Evolutionary conservation across 2,797 vertebrate genomes (phyloP), one percentile per base, ranked within the genome.

Genomic region (Micrastur ruficollis): DNA sequence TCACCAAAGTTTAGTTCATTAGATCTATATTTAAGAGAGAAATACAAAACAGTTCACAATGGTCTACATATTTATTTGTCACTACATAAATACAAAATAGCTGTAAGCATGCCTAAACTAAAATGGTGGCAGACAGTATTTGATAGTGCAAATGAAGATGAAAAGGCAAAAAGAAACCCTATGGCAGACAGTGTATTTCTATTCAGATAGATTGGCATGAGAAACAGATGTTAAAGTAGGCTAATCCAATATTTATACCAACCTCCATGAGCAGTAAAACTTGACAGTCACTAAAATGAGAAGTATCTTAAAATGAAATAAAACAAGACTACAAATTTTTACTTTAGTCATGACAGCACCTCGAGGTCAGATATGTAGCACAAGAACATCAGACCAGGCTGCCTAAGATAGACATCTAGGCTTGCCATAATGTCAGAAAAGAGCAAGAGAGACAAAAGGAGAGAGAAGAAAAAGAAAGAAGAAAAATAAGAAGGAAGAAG

Each of bases 221-320:
- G 42, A 87, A 89, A 76, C 31, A 75, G 56, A 78, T 66, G 12
- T 75, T 95, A 79, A 75, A 90, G 80, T 38, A 66, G 36, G n/a
- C 82, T 90, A 93, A 94, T 84, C 52, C n/a, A 79, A 80, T 84
- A 94, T 85, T 93, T 84, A 84, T 85, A 92, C 40, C 71, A 86
- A 90, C 47, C 14, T 90, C 31, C 14, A 67, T 36, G 22, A 90
- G 40, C 40, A 87, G 32, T 85, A 87, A 89, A 90, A 68, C 17
- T 61, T 81, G 42, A 58, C 56, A 86, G 47, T 36, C 44, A 59
- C n/a, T 84, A 36, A 81, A 88, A 76, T 44, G 16, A 90, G 23
- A 92, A 72, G 8, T 56, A n/a, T 4, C 72, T 83, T 73, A 78
- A 88, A 90, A 67, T 27, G 14, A 90, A 23, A 17, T 75, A 49